These are phyloP conservation scores for Atopsyche davidsoni DNA, from an alignment of 1,140 invertebrate genomes.

Conservation along the genomic window DNA sequence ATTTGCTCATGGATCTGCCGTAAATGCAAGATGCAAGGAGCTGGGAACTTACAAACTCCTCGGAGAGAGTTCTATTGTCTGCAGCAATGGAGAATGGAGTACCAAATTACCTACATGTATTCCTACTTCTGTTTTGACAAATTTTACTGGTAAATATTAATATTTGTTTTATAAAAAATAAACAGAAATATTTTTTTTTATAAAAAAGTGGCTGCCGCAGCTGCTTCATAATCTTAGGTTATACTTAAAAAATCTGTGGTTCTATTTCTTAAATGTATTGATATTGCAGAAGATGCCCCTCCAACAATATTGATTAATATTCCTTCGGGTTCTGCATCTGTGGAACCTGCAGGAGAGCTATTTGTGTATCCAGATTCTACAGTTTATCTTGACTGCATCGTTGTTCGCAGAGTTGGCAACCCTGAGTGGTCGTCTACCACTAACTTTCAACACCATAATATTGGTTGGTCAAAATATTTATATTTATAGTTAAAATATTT, in stretches of 20 bases:
- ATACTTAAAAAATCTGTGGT: background rate
- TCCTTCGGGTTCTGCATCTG: slow-evolving; percentile 70
- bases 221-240: slow-evolving; percentile 11
- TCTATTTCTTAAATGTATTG: slow-evolving; percentile 24
- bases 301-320: slow-evolving; percentile 77
- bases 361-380: slow-evolving; percentile 78
- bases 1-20: slow-evolving; percentile 62
- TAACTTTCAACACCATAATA: slow-evolving; percentile 64
- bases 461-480: slow-evolving; percentile 50
- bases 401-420: slow-evolving; percentile 64
- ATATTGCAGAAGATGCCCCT: slow-evolving; percentile 65
- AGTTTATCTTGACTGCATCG: slow-evolving; percentile 77
- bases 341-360: slow-evolving; percentile 70
- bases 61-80: slow-evolving; percentile 59
- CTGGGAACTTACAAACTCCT: slow-evolving; percentile 76
- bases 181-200: background rate
- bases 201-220: too few relatives aligned
- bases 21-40: slow-evolving; percentile 68
- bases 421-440: slow-evolving; percentile 89
- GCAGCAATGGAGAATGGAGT: slow-evolving; percentile 74
- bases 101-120: slow-evolving; percentile 68
- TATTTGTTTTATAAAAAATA: background rate
- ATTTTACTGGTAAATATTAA: slow-evolving; percentile 63
- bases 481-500: background rate
- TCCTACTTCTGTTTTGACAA: slow-evolving; percentile 72